Conservation (phyloP, 2,113 vertebrate genomes). For the Percopsis transmontana region DNA sequence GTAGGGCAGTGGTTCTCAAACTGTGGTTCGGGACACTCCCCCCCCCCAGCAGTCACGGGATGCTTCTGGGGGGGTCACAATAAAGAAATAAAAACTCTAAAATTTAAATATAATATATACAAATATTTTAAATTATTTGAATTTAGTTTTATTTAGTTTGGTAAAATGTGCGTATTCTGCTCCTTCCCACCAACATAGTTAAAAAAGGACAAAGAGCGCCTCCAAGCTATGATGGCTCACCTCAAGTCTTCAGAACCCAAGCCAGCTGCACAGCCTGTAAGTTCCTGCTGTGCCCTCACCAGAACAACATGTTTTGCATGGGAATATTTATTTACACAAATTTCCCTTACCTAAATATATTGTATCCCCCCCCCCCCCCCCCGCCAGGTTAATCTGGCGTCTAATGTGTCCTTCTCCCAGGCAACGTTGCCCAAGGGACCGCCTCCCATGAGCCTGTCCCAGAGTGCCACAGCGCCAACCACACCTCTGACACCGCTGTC, state of each 20-base stretch:
- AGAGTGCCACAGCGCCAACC: constrained; percentile 93
- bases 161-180: too few species aligned
- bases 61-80: too few species aligned
- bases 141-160: too few species aligned
- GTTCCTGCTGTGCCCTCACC: constrained; percentile 57
- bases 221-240: constrained; percentile 99
- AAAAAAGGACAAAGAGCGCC: constrained; percentile 96
- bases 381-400: constrained; percentile 88
- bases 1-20: too few species aligned
- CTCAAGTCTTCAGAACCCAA: constrained; percentile 97
- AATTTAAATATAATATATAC: too few species aligned
- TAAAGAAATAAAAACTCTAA: too few species aligned
- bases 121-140: too few species aligned
- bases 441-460: constrained; percentile 91
- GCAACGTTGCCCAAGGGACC: constrained; percentile 85
- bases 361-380: constrained; percentile 26
- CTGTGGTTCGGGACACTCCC: too few species aligned
- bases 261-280: constrained; percentile 91
- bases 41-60: too few species aligned
- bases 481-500: constrained; percentile 90
- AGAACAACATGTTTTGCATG: constrained; percentile 35
- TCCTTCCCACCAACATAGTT: constrained; percentile 76
- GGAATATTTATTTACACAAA: background rate
- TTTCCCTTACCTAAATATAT: constrained; percentile 17
- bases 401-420: constrained; percentile 90